Percentiles rank a stretch among this genome's conserved stretches.
These are phyloP conservation scores for Watsonalla cultraria DNA, from an alignment of 2,888 invertebrate genomes.

Conservation along the genomic window DNA sequence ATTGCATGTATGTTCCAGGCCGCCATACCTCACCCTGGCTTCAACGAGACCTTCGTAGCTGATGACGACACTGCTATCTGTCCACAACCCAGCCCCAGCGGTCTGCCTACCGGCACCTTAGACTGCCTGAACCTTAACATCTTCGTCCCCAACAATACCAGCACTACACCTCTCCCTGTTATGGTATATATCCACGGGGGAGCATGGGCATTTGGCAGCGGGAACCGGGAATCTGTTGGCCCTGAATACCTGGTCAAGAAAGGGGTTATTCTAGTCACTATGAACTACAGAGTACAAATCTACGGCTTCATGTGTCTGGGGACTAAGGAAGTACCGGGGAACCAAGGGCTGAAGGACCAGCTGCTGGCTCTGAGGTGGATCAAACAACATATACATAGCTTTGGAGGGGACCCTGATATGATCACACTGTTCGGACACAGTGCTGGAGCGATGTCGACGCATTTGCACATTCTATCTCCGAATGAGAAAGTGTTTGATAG, in stretches of 20 bases:
- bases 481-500: conserved; percentile 12
- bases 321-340: conserved; percentile 32
- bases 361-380: conserved; percentile 35
- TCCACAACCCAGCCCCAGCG: conserved; percentile 13
- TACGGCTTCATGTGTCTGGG: conserved; percentile 33
- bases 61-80: conserved; percentile 17
- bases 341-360: conserved; percentile 40
- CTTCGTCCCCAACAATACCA: conserved; percentile 20
- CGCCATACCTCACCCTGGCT: conserved; percentile 16
- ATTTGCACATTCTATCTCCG: conserved; percentile 21
- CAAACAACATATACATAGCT: conserved; percentile 31
- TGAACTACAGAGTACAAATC: conserved; percentile 27
- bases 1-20: conserved; percentile 11
- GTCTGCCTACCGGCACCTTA: conserved; percentile 10
- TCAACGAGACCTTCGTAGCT: conserved; percentile 22
- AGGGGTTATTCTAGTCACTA: conserved; percentile 25
- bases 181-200: conserved; percentile 22
- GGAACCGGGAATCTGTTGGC: conserved; percentile 3
- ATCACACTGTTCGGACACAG: conserved; percentile 32
- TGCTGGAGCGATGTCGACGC: conserved; percentile 26
- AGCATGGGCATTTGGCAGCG: conserved; percentile 7
- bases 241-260: conserved; percentile 14
- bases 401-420: conserved; percentile 30
- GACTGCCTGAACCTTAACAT: conserved; percentile 23
- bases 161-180: conserved; percentile 14